Conservation (phyloP, 2,888 invertebrate species). For the Opisthograptis luteolata region DNA sequence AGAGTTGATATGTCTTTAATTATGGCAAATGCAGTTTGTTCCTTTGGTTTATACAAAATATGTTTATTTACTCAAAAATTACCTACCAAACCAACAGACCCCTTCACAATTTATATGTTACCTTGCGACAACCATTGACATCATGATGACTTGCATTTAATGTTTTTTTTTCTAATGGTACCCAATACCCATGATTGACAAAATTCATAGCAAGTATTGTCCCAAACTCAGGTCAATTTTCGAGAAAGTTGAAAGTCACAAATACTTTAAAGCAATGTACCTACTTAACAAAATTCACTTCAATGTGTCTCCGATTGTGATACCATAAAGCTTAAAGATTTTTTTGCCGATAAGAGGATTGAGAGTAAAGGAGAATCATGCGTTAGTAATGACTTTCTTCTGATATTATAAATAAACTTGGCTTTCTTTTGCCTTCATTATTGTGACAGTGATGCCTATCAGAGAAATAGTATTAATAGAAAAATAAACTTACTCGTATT, state of each 20-base stretch:
- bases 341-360: neutral
- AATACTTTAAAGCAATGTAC: slow-evolving; percentile 25
- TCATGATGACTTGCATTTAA: slow-evolving; percentile 25
- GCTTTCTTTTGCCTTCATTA: no score
- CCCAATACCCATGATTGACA: slow-evolving; percentile 2
- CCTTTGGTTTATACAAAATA: no score
- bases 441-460: no score
- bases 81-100: no score
- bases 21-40: no score
- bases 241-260: slow-evolving; percentile 36
- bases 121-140: neutral
- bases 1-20: no score
- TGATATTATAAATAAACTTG: neutral
- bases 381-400: slow-evolving; percentile 10
- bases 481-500: no score
- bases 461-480: no score
- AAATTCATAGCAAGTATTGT: slow-evolving; percentile 17
- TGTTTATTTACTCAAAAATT: no score
- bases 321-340: slow-evolving; percentile 17
- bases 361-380: slow-evolving; percentile 2
- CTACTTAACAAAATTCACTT: slow-evolving; percentile 24
- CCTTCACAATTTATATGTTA: neutral
- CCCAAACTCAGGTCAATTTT: slow-evolving; percentile 31
- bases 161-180: slow-evolving; percentile 9
- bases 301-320: slow-evolving; percentile 20